These are phyloP conservation scores for Ibycter americanus DNA, from an alignment of 2,797 vertebrate genomes.

Conservation along the genomic window DNA sequence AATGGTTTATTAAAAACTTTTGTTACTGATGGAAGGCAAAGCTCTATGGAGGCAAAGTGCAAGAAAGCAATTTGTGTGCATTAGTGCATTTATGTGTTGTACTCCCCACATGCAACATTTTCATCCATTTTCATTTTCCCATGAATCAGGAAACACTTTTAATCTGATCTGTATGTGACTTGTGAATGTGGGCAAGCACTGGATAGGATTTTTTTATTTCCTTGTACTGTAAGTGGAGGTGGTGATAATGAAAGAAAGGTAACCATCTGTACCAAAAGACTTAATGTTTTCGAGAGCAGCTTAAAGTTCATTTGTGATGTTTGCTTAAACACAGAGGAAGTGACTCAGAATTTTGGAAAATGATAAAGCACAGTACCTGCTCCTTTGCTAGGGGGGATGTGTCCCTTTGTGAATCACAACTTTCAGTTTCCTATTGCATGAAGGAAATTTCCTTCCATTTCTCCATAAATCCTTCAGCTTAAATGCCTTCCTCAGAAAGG, in stretches of 20 bases:
- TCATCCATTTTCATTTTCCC: neutral
- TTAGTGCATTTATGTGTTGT: neutral
- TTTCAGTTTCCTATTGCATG: neutral
- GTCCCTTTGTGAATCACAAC: neutral
- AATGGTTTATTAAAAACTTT: neutral
- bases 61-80: neutral
- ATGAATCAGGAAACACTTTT: neutral
- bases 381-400: neutral
- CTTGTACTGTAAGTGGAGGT: neutral
- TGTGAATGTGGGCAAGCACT: neutral
- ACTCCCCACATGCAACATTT: neutral
- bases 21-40: neutral
- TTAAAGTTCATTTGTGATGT: neutral
- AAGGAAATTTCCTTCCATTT: neutral
- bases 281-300: neutral
- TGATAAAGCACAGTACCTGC: neutral
- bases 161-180: neutral
- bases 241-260: neutral
- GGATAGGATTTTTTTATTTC: neutral
- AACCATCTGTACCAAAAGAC: neutral
- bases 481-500: neutral
- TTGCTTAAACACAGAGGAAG: neutral
- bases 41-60: neutral
- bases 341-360: neutral
- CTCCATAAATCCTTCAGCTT: neutral